phyloP scores from a whole-genome alignment of 2,888 invertebrate genomes.

The Luffia ferchaultella region DNA sequence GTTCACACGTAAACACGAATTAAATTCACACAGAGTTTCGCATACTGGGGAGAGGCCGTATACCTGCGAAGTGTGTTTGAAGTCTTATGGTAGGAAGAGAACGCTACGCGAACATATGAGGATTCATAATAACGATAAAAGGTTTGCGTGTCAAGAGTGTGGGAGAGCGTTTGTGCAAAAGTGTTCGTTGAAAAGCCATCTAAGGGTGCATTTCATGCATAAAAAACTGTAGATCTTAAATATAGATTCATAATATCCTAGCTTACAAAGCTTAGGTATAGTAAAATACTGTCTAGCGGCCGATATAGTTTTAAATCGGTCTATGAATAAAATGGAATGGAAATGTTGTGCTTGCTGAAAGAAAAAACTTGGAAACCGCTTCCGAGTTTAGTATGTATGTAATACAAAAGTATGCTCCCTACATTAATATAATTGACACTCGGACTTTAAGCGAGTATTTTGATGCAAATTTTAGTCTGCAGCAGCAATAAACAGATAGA shows the following conservation, averaged over 20 bases:
- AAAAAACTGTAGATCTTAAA: neutral
- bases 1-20: constrained; percentile 27
- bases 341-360: neutral
- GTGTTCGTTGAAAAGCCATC: constrained; percentile 27
- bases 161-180: constrained; percentile 28
- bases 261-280: neutral
- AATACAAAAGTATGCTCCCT: too few species aligned
- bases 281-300: too few species aligned
- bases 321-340: neutral
- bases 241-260: neutral
- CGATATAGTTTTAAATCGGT: too few species aligned
- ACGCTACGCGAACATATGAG: constrained; percentile 25
- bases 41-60: constrained; percentile 35
- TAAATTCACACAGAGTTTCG: constrained; percentile 29
- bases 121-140: constrained; percentile 26
- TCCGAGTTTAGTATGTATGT: too few species aligned
- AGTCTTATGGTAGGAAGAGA: constrained; percentile 24
- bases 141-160: constrained; percentile 23
- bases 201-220: constrained; percentile 11
- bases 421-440: too few species aligned
- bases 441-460: too few species aligned
- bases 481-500: too few species aligned
- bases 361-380: neutral
- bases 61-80: constrained; percentile 38
- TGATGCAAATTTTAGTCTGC: too few species aligned